Base-by-base conservation (phyloP, 30 jellyfish, hydroid and myxozoan genomes). In the Pelagia noctiluca region DNA sequence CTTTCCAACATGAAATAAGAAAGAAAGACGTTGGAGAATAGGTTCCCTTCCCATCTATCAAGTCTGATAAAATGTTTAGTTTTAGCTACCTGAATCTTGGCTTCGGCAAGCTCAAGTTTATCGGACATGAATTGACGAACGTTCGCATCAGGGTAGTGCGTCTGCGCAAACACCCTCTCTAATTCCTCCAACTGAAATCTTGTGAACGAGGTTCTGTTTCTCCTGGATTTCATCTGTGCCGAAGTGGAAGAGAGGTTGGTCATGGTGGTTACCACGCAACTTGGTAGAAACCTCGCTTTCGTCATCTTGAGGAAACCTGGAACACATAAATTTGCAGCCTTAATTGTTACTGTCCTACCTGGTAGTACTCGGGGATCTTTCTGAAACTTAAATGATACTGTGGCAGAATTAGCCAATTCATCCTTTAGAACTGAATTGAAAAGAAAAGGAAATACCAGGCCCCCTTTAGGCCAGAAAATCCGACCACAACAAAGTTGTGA, bases 131-230 rank as follows among this genome's bases (percentile, higher is more conserved):
- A 78, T 65, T 85, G 95, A 4, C 95, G 78, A 29, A 85, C 50
- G 25, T 74, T 69, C 0, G 84, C 83, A 38, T 85, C 89, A 10
- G 95, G 95, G 73, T 85, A 85, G 63, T 85, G 95, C 29, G 95
- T 85, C 34, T 74, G 84, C 7, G 84, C 30, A 63, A 85, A 85
- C 25, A 75, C 85, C 30, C 83, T 47, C 60, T 85, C 95, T 89
- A 85, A 63, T 71, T 85, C 89, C 21, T 85, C 95, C 13, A 85
- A 60, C 50, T 85, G 95, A 36, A 30, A 65, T 38, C 95, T 61
- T 63, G 95, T 72, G 32, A 85, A 85, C 74, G 95, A 85, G 71
- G 95, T 85, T 35, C 95, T 88, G 47, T 75, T 85, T 63, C 95
- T 26, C 47, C 95, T 57, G 25, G 93, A 83, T 54, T 61, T 69